Base-by-base conservation (phyloP, 2,888 invertebrate species). In the Gastracanthus pulcherrimus region DNA sequence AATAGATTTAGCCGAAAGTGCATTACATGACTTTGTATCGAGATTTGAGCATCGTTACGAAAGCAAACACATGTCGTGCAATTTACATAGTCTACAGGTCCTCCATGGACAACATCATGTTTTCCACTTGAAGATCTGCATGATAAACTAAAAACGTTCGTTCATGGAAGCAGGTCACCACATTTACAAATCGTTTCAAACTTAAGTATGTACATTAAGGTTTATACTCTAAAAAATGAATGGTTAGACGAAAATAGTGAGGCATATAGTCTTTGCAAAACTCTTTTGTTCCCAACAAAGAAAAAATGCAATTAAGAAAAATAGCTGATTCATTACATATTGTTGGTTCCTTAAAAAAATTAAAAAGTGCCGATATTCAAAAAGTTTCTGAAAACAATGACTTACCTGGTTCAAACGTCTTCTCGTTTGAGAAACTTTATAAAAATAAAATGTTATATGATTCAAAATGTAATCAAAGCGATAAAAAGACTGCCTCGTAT, bases 81-180 rank as follows among this genome's bases (percentile, higher is more conserved):
- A 84, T 66, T 26, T 85, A 16, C 84, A 84, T 74, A 66, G 41
- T 26, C 36, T 84, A 67, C 84, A 1, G 85, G 84, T 13, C 83
- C 83, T 11, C 41, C 83, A 1, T 84, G 82, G 82, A 69, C 66
- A n/a, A 78, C 76, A 7, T 81, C 80, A 2, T 85, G 85, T 60
- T 84, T 84, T 70, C 66, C 83, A 13, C 83, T 67, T 23, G 71
- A 81, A n/a, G n/a, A n/a, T n/a, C n/a, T n/a, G n/a, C n/a, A n/a
- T n/a, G n/a, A n/a, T n/a, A n/a, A n/a, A n/a, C n/a, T 55, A 51
- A 71, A 71, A 34, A 1, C 0, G 1, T n/a, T 71, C 16, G 62
- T 79, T n/a, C 81, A 77, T 45, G 51, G 81, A 16, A 81, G 81
- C 66, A 77, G 77, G 3, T 23, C 51, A 29, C 77, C 81, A 23